Base-by-base conservation (phyloP, 30 jellyfish, hydroid and myxozoan genomes). In the Turritopsis rubra region DNA sequence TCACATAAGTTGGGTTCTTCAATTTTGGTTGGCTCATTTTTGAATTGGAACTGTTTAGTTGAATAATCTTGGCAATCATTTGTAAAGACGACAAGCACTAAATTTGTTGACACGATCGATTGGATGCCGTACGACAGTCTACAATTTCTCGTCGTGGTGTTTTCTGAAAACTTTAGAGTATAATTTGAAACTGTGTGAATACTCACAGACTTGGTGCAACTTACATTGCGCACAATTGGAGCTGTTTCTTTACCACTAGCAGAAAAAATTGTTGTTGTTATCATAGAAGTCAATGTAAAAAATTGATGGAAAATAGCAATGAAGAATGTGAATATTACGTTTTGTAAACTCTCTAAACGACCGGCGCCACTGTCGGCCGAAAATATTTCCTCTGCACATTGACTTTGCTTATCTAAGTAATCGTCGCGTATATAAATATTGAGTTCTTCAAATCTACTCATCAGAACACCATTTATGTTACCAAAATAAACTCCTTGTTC, bases 401-500 rank as follows among this genome's bases (percentile, higher is more conserved):
- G 87, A 1, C 88, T 91, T 83, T 88, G 96, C 0, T 88, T 83
- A 73, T 88, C 96, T n/a, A 71, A 24, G 74, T 75, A 83, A 1
- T 74, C 82, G 13, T 29, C 16, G 0, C 54, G 65, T 74, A n/a
- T 71, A 26, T 24, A 74, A 29, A 74, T 74, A n/a, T 17, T 13
- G 26, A 26, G 24, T 74, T 74, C 65, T 74, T 74, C 82, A 26
- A 89, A 79, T 18, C 77, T 29, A 65, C 72, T 75, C 54, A 84
- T 68, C 21, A 89, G 85, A 52, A 52, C 75, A 22, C 96, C 96
- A 73, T 89, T 88, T 24, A 83, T 54, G 22, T 66, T 22, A 4
- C 96, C 96, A 53, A 89, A 77, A 73, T 83, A 89, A 18, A 73
- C 71, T 22, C 96, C 96, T 52, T 79, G 81, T 79, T 86, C 92